Percentiles rank a stretch among this genome's conserved stretches.
Conservation (phyloP, 2,888 invertebrate genomes). For the Tyria jacobaeae region DNA sequence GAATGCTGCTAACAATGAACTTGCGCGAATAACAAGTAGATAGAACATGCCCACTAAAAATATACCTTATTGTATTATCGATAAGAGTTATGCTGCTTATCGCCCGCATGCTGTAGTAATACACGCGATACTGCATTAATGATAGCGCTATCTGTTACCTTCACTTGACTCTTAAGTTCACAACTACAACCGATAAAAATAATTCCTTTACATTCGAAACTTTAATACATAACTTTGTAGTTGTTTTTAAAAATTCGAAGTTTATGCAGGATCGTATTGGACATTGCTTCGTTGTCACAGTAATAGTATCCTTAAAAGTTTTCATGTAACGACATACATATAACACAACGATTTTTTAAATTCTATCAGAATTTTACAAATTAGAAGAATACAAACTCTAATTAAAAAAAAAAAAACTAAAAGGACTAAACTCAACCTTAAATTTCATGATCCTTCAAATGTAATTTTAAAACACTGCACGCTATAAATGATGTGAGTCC, state of each 20-base stretch:
- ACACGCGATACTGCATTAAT: slow-evolving; percentile 74
- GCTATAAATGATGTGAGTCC: too few species aligned
- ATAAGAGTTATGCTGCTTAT: slow-evolving; percentile 40
- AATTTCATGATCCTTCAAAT: too few species aligned
- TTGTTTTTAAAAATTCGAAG: background rate
- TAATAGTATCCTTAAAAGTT: background rate
- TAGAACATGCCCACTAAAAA: slow-evolving; percentile 19
- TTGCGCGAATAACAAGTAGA: slow-evolving; percentile 55
- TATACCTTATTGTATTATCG: slow-evolving; percentile 27
- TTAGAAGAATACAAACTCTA: too few species aligned
- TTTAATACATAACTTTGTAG: slow-evolving; percentile 3
- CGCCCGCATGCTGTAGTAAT: slow-evolving; percentile 73
- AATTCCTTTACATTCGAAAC: slow-evolving; percentile 26
- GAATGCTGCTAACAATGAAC: slow-evolving; percentile 71
- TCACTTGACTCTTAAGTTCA: slow-evolving; percentile 74
- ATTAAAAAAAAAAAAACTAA: too few species aligned
- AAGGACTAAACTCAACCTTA: too few species aligned
- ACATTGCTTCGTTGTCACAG: background rate
- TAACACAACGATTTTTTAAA: too few species aligned
- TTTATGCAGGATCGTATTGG: background rate
- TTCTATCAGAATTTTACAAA: too few species aligned
- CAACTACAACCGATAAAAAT: slow-evolving; percentile 38
- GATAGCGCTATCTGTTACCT: slow-evolving; percentile 73
- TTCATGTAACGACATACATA: background rate
- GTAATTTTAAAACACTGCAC: too few species aligned